Evolutionary conservation across 2,797 vertebrate species (phyloP).

Genomic region (Poeciliopsis presidionis): DNA sequence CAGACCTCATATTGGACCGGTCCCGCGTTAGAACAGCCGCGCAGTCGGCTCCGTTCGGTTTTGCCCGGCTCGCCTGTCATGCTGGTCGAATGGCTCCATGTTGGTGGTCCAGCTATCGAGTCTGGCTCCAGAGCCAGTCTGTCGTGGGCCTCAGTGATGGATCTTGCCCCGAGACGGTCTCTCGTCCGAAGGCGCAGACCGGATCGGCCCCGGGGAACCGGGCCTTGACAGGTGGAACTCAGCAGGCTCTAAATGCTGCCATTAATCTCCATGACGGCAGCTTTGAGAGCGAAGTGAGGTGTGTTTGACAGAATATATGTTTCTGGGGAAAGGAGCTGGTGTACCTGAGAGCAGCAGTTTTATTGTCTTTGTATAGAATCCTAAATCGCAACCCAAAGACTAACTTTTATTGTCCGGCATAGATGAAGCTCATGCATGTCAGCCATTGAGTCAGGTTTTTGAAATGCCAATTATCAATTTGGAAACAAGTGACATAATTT

Average conservation of each 20-base stretch:
- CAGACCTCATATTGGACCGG: background rate
- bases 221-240: conserved; percentile 78
- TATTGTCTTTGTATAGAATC: background rate
- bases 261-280: conserved; percentile 78
- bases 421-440: background rate
- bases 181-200: conserved; percentile 51
- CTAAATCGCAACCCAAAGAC: background rate
- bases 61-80: conserved; percentile 54
- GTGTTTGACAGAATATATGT: conserved; percentile 66
- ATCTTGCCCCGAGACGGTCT: conserved; percentile 61
- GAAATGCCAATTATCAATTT: background rate
- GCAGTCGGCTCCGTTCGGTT: conserved; percentile 45
- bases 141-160: conserved; percentile 52
- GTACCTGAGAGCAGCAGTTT: background rate
- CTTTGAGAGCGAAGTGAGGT: conserved; percentile 48
- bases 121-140: conserved; percentile 51
- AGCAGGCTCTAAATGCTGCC: conserved; percentile 75
- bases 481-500: background rate
- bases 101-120: conserved; percentile 66
- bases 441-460: too few relatives aligned
- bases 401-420: background rate
- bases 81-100: conserved; percentile 58
- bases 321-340: conserved; percentile 54
- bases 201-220: conserved; percentile 54
- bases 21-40: conserved; percentile 38